Evolutionary conservation across 2,888 invertebrate species (phyloP).

Genomic region (Spicauda simplicius): DNA sequence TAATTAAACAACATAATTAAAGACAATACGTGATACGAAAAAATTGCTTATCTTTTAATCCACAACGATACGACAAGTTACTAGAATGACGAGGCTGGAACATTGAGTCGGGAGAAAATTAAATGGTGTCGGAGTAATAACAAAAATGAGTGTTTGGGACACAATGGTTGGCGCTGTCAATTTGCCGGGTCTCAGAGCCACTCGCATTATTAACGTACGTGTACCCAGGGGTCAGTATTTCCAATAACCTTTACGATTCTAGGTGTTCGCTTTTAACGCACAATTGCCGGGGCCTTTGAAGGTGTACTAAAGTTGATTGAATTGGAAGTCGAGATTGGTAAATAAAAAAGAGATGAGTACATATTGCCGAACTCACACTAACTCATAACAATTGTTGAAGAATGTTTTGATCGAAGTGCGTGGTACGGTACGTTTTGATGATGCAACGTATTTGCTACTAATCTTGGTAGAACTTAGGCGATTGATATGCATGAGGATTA

Average conservation of each 20-base stretch:
- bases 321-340: background rate
- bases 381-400: too few species aligned
- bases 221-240: conserved; percentile 15
- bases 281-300: conserved; percentile 16
- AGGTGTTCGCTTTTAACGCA: conserved; percentile 17
- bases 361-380: background rate
- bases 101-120: conserved; percentile 49
- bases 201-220: conserved; percentile 39
- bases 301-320: conserved; percentile 28
- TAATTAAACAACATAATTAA: too few species aligned
- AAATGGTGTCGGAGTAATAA: conserved; percentile 53
- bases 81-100: conserved; percentile 45
- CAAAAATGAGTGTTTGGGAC: conserved; percentile 54
- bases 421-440: too few species aligned
- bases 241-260: conserved; percentile 24
- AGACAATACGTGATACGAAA: too few species aligned
- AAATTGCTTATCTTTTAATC: background rate
- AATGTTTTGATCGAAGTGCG: too few species aligned
- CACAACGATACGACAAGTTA: background rate
- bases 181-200: conserved; percentile 36
- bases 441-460: too few species aligned
- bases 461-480: too few species aligned
- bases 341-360: background rate
- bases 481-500: too few species aligned
- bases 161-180: conserved; percentile 46